These are phyloP conservation scores for Xenopus petersii DNA, from an alignment of 2,797 vertebrate genomes.

Conservation along the genomic window DNA sequence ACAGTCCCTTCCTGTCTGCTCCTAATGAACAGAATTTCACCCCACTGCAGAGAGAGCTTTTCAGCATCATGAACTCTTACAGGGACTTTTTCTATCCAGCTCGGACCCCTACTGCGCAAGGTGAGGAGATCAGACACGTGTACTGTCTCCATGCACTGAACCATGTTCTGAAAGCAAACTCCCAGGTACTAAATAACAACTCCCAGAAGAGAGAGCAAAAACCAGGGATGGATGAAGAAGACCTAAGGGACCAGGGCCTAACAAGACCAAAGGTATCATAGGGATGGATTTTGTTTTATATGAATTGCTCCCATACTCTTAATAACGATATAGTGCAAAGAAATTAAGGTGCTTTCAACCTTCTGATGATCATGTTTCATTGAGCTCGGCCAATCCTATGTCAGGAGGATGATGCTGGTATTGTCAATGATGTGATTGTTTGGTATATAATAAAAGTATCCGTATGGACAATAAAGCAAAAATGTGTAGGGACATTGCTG, in stretches of 20 bases:
- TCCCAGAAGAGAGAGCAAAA: slow-evolving; percentile 69
- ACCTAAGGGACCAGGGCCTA: slow-evolving; percentile 88
- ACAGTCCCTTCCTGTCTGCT: slow-evolving; percentile 58
- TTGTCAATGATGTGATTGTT: too few relatives aligned
- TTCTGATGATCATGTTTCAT: too few relatives aligned
- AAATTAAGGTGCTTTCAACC: too few relatives aligned
- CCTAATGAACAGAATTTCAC: slow-evolving; percentile 59
- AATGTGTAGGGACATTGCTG: too few relatives aligned
- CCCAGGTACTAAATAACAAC: slow-evolving; percentile 84
- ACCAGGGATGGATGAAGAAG: slow-evolving; percentile 64
- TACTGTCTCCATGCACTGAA: slow-evolving; percentile 92
- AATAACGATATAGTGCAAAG: background rate
- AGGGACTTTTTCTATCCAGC: slow-evolving; percentile 86
- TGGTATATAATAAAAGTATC: too few relatives aligned
- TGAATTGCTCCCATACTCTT: too few relatives aligned
- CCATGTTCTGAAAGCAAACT: slow-evolving; percentile 91
- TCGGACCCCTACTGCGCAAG: slow-evolving; percentile 70
- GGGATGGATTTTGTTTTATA: too few relatives aligned
- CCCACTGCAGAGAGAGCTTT: slow-evolving; percentile 82
- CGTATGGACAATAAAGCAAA: too few relatives aligned
- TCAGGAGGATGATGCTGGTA: too few relatives aligned
- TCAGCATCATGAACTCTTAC: slow-evolving; percentile 85
- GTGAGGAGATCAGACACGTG: slow-evolving; percentile 72
- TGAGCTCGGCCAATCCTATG: too few relatives aligned
- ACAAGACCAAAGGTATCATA: slow-evolving; percentile 87